phyloP scores from a whole-genome alignment of 2,113 vertebrate genomes.

The Gallinago undulata region DNA sequence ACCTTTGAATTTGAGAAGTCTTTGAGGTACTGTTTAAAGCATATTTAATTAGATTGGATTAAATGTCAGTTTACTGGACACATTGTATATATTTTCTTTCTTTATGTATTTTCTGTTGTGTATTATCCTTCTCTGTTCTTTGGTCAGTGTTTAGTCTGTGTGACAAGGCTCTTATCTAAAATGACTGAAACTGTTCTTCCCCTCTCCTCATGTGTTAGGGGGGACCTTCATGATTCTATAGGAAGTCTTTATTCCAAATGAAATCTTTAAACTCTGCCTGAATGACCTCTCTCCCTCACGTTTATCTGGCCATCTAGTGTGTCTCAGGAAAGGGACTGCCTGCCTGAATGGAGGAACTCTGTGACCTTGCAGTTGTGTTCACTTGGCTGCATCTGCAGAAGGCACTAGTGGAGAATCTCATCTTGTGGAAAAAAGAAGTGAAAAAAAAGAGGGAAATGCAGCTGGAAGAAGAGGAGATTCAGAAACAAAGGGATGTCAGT shows the following conservation, averaged over 20 bases:
- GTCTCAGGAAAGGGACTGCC: not conserved
- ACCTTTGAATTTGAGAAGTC: slow-evolving; percentile 10
- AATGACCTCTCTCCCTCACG: not conserved
- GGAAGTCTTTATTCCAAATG: not conserved
- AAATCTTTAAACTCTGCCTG: not conserved
- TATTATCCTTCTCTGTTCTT: not conserved
- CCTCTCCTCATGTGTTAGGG: not conserved
- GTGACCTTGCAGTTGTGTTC: not conserved
- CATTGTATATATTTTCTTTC: not conserved
- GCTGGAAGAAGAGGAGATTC: not conserved
- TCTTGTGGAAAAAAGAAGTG: not conserved
- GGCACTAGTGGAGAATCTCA: not conserved
- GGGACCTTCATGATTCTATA: not conserved
- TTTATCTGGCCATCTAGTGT: not conserved
- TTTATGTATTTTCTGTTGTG: not conserved
- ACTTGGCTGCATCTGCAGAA: not conserved
- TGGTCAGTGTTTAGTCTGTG: not conserved
- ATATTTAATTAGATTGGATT: not conserved
- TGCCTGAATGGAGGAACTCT: not conserved
- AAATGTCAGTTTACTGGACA: not conserved
- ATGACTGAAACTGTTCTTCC: not conserved
- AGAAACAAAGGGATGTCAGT: not conserved
- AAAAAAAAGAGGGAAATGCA: not conserved
- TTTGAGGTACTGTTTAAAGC: slow-evolving; percentile 18
- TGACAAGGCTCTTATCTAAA: not conserved